These are phyloP conservation scores for Cryptotermes secundus DNA, from an alignment of 1,140 invertebrate species.

Conservation along the genomic window DNA sequence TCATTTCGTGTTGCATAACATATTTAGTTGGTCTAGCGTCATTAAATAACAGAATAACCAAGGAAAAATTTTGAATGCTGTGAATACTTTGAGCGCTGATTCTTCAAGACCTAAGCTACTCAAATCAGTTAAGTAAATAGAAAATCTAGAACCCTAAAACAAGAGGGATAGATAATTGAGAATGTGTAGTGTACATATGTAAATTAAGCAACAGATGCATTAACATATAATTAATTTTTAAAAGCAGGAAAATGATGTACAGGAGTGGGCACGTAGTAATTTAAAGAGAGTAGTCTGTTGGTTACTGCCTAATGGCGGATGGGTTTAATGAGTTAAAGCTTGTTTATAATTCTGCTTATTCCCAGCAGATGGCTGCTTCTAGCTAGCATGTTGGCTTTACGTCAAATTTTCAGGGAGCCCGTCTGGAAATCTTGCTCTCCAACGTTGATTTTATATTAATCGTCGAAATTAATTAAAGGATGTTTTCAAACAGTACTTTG, in stretches of 20 bases:
- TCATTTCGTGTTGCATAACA: background rate
- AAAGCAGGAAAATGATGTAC: background rate
- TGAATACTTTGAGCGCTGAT: background rate
- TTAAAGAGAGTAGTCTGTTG: too few species aligned
- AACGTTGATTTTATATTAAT: too few species aligned
- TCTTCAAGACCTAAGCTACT: background rate
- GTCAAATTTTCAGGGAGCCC: too few species aligned
- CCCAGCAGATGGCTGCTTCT: background rate
- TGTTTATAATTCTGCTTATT: background rate
- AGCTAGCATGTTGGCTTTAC: too few species aligned
- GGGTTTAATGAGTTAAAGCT: background rate
- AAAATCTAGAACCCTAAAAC: background rate
- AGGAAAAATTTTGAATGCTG: background rate
- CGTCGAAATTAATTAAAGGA: too few species aligned
- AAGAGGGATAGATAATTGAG: background rate
- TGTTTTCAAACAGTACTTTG: too few species aligned
- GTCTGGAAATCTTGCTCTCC: too few species aligned
- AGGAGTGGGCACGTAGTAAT: background rate
- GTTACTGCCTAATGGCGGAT: background rate
- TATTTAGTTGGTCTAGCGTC: background rate
- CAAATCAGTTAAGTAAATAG: background rate
- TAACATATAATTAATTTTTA: background rate
- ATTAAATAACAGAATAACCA: background rate
- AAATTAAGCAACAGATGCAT: background rate
- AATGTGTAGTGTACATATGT: background rate